Base-by-base conservation (phyloP, 2,888 invertebrate genomes). In the Ferdinandea cuprea region DNA sequence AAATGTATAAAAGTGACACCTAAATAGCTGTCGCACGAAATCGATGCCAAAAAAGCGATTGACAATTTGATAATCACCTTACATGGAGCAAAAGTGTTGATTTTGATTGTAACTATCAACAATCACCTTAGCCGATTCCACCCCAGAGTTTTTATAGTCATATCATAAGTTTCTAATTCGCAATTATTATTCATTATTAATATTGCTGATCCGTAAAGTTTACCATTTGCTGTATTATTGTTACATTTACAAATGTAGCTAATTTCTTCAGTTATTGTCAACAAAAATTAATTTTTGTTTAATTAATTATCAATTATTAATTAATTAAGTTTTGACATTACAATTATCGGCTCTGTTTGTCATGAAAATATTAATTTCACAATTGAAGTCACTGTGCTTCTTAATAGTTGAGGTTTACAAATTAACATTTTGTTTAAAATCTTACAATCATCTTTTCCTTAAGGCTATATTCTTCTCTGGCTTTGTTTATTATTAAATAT, bases 401-500 rank as follows among this genome's bases (percentile, higher is more conserved):
- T 30, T 40, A 40, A 56, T 13, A 37, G 30, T 37, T 37, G 37
- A 42, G 42, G 42, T 17, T 17, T 42, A 42, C 42, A 42, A 42
- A 69, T 35, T 8, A 9, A 58, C 19, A 25, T 46, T 37, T 40
- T 15, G 3, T 42, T 17, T 11, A 58, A 15, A 11, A 42, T n/a
- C 35, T 46, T 56, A 48, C 48, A 48, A 48, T 58, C n/a, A 37
- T 48, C 21, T 48, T 30, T 28, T 56, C 28, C 8, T 58, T 58
- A 48, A 69, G 48, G 21, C 28, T 58, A 15, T 17, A 50, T 37
- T 65, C 50, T 65, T 65, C 50, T 50, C 50, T 50, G 19, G 15
- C 46, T 58, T 69, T 69, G 35, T 48, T 58, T 37, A 69, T 37
- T 3, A 65, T 17, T 37, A 69, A 28, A 28, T 28, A 58, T 56